Percentiles rank a stretch among this genome's conserved stretches.
Conservation (phyloP, 2,797 vertebrate genomes). For the Fistularia commersonii region DNA sequence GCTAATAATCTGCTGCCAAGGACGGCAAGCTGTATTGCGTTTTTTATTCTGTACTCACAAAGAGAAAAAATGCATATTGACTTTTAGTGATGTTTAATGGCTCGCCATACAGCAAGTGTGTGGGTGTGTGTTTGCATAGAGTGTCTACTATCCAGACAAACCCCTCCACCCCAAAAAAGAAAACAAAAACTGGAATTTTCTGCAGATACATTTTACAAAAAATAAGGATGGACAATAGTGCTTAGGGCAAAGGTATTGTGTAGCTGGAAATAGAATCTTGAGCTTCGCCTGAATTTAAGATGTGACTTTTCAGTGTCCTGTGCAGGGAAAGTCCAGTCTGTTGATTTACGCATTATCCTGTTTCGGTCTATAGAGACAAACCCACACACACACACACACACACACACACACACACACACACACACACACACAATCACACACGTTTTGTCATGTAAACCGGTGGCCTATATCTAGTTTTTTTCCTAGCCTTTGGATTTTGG, state of each 20-base stretch:
- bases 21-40: slow-evolving; percentile 20
- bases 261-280: slow-evolving; percentile 13
- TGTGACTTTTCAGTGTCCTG: not conserved
- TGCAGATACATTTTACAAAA: slow-evolving; percentile 21
- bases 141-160: slow-evolving; percentile 33
- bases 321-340: slow-evolving; percentile 25
- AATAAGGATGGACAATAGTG: slow-evolving; percentile 1
- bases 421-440: no score
- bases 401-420: no score
- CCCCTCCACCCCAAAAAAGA: no score
- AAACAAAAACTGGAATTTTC: slow-evolving; percentile 10
- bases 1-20: slow-evolving; percentile 31
- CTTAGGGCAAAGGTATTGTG: slow-evolving; percentile 2
- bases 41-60: slow-evolving; percentile 14
- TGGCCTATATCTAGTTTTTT: no score
- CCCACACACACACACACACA: no score
- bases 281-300: slow-evolving; percentile 10
- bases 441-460: no score
- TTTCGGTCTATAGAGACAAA: no score
- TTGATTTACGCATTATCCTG: slow-evolving; percentile 38
- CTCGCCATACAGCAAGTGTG: slow-evolving; percentile 16
- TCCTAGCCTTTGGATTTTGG: no score
- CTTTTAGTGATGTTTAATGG: slow-evolving; percentile 24
- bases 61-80: slow-evolving; percentile 17
- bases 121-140: slow-evolving; percentile 21